These are phyloP conservation scores for Eilema griseolum DNA, from an alignment of 2,888 invertebrate species.

Conservation along the genomic window DNA sequence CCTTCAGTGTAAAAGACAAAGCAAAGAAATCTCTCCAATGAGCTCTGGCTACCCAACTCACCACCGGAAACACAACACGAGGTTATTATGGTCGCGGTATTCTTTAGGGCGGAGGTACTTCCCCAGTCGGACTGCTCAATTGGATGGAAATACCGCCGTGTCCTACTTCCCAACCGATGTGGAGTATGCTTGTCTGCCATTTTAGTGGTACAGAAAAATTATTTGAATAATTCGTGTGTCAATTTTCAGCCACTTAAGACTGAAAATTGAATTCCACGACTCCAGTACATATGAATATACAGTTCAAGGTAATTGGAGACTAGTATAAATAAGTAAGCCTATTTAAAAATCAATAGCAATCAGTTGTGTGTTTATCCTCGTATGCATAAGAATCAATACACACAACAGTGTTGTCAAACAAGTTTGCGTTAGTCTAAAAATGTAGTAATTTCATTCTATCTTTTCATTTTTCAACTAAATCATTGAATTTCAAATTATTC, in stretches of 20 bases:
- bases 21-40: too few relatives aligned
- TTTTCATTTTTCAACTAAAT: neutral
- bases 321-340: neutral
- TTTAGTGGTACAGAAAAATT: neutral
- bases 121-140: too few relatives aligned
- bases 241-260: neutral
- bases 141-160: too few relatives aligned
- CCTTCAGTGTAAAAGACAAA: too few relatives aligned
- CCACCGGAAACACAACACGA: too few relatives aligned
- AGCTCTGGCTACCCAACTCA: too few relatives aligned
- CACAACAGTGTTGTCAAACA: neutral
- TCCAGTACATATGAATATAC: neutral
- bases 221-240: neutral
- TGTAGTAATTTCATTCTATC: neutral
- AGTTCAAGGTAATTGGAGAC: neutral
- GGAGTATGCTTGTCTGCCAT: too few relatives aligned
- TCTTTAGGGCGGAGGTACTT: too few relatives aligned
- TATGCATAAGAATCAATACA: neutral
- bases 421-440: neutral
- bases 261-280: neutral
- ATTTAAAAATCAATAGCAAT: neutral
- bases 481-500: slow-evolving; percentile 17
- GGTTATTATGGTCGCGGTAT: too few relatives aligned
- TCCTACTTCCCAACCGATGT: too few relatives aligned
- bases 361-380: neutral